A percentile compares a stretch with the other conserved stretches of the same genome.
Conservation (phyloP, 2,888 invertebrate species). For the Pseudolycoriella hygida region DNA sequence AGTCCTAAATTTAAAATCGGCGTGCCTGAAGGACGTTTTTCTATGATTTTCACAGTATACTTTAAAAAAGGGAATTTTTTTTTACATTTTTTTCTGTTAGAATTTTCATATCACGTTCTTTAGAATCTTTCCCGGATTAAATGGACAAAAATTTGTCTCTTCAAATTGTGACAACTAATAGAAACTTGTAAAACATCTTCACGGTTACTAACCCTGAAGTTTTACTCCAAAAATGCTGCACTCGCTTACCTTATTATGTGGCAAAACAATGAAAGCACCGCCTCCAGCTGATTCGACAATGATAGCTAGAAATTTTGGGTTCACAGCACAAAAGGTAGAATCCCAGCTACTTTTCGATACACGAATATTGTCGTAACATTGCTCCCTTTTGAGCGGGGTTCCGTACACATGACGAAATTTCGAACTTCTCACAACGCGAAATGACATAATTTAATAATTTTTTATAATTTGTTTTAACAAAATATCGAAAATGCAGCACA, state of each 20-base stretch:
- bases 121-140: no score
- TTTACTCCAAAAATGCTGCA: no score
- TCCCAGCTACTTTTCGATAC: conserved; percentile 98
- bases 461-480: not conserved
- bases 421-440: conserved; percentile 90
- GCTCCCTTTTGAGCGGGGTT: conserved; percentile 80
- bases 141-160: no score
- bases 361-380: conserved; percentile 93
- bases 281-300: conserved; percentile 95
- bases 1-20: no score
- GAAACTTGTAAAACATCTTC: no score
- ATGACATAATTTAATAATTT: conserved; percentile 53
- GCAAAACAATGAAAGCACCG: conserved; percentile 88
- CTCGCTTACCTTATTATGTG: conserved; percentile 65
- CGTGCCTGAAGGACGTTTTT: no score
- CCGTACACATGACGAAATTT: conserved; percentile 92
- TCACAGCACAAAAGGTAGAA: conserved; percentile 94
- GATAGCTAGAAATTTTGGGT: conserved; percentile 93
- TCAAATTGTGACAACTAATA: no score
- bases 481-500: not conserved
- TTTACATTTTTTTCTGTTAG: no score
- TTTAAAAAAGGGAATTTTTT: no score
- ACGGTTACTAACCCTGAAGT: no score
- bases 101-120: no score
- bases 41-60: no score